phyloP scores from a whole-genome alignment of 2,797 vertebrate species.

The Sebastes iracundus region DNA sequence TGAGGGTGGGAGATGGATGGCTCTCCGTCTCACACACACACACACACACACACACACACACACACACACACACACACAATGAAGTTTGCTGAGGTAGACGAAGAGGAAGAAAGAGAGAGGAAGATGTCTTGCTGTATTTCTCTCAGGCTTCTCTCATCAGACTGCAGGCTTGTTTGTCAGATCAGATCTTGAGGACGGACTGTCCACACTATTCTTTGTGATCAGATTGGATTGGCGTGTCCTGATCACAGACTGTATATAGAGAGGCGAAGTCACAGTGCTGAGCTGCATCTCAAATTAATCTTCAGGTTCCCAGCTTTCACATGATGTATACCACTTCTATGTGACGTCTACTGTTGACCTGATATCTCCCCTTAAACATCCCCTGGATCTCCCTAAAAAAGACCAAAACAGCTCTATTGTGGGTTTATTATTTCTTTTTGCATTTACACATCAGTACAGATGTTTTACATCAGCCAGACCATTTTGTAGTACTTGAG shows the following conservation, averaged over 20 bases:
- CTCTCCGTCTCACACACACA: background rate
- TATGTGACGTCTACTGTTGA: too few relatives aligned
- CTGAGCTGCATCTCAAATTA: too few relatives aligned
- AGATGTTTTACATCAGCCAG: background rate
- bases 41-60: background rate
- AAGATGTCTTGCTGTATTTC: background rate
- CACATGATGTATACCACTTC: too few relatives aligned
- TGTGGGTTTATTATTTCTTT: too few relatives aligned
- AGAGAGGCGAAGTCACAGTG: too few relatives aligned
- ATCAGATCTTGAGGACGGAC: background rate
- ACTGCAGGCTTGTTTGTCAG: background rate
- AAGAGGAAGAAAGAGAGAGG: background rate
- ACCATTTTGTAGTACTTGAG: background rate
- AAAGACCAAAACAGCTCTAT: rapidly evolving
- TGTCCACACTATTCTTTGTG: background rate
- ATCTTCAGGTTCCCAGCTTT: too few relatives aligned
- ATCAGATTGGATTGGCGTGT: background rate
- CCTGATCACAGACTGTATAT: too few relatives aligned
- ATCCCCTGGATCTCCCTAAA: too few relatives aligned
- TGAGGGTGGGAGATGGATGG: conserved; percentile 49
- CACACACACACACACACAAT: too few relatives aligned
- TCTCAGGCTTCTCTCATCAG: too few relatives aligned
- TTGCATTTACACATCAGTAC: background rate
- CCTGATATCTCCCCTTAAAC: rapidly evolving
- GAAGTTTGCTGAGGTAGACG: background rate